Base-by-base conservation (phyloP, 2,888 invertebrate species). In the Pocota personata region DNA sequence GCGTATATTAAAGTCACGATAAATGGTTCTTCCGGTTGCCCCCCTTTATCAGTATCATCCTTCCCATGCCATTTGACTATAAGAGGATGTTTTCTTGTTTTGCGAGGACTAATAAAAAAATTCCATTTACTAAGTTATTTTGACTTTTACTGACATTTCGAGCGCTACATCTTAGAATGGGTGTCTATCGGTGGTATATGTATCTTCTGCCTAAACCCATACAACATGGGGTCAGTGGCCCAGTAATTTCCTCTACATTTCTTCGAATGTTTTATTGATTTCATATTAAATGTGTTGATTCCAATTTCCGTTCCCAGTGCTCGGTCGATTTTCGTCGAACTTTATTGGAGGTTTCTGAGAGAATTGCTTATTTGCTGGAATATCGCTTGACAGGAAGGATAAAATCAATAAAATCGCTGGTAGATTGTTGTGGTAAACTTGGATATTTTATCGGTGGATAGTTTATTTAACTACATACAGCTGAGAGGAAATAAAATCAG, bases 181-280 rank as follows among this genome's bases (percentile, higher is more conserved):
- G 27, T 40, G 27, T 3, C 58, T 30, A 27, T 6, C 12, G 14
- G n/a, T 43, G 40, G 19, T 14, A 12, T n/a, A n/a, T n/a, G 46
- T 3, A 58, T 64, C 40, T 14, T 27, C 12, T 30, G 30, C n/a
- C n/a, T 14, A 5, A 4, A 5, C 32, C 3, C 8, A 19, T 35
- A 19, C 24, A 12, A 0, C 14, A 5, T 2, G 50, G 32, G 67
- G 60, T 69, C 52, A 77, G 57, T 40, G 77, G 24, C 37, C 58
- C 14, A 21, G 40, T 67, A 58, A 77, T 50, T 67, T 75, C 35
- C 60, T 43, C 16, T 14, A 6, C 60, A 60, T 69, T 46, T n/a
- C 52, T 57, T 32, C 16, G 48, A 60, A 60, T 73, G 43, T 60
- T 77, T 77, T 60, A 77, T 69, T 66, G 69, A 69, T 77, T 67